Percentiles rank a stretch among this genome's conserved stretches.
These are phyloP conservation scores for Cheilosia scutellata DNA, from an alignment of 2,888 invertebrate species.

Conservation along the genomic window DNA sequence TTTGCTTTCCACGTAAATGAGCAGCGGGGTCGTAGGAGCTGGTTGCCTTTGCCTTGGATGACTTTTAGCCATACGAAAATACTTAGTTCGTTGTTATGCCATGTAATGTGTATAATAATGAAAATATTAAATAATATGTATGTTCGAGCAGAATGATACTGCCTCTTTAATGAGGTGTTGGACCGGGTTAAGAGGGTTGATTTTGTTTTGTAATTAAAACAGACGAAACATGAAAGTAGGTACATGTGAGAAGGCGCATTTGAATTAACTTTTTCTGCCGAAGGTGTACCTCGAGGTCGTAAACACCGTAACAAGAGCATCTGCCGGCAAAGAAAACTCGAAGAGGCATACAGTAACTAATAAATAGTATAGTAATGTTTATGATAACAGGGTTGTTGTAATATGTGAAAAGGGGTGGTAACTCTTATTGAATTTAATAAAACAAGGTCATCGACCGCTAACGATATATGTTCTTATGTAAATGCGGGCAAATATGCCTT, in stretches of 20 bases:
- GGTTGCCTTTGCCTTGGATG: slow-evolving; percentile 16
- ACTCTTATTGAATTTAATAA: background rate
- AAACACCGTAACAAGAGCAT: background rate
- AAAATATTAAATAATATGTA: slow-evolving; percentile 37
- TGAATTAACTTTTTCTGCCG: too few species aligned
- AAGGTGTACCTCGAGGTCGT: background rate
- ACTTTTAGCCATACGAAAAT: slow-evolving; percentile 6
- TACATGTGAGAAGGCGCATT: background rate
- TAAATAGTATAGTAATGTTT: background rate
- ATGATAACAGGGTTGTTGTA: background rate
- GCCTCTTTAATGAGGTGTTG: slow-evolving; percentile 15
- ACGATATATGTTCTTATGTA: background rate
- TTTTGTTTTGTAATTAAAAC: slow-evolving; percentile 32
- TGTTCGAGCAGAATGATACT: background rate
- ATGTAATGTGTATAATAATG: slow-evolving; percentile 23
- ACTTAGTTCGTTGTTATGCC: slow-evolving; percentile 18
- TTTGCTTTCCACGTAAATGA: slow-evolving; percentile 29
- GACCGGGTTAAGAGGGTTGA: background rate
- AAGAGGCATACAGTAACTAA: background rate
- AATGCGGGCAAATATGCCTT: background rate
- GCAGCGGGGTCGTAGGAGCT: slow-evolving; percentile 1
- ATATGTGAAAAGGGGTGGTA: background rate
- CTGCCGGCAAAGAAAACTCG: background rate
- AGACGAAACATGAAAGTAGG: background rate
- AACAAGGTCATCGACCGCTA: background rate